Conservation (phyloP, 1,140 invertebrate genomes). For the Conus ventricosus region DNA sequence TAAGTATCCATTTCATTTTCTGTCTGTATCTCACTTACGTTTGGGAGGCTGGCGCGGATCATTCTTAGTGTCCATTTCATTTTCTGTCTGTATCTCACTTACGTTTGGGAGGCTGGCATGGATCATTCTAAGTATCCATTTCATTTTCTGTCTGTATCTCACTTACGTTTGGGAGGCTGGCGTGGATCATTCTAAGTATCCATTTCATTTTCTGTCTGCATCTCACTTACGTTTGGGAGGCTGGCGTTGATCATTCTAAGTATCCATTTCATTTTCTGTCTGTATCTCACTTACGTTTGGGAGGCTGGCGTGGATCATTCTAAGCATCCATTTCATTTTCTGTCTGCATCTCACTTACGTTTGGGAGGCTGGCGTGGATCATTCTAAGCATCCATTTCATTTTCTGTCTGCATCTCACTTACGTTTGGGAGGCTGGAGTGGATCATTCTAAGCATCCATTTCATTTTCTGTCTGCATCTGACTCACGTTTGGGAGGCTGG, state of each 20-base stretch:
- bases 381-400: background rate
- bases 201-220: background rate
- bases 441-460: background rate
- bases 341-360: constrained; percentile 75
- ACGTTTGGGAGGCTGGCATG: constrained; percentile 80
- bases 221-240: constrained; percentile 81
- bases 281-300: too few species aligned
- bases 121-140: background rate
- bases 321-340: background rate
- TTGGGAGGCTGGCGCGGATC: too few species aligned
- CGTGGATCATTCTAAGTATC: background rate
- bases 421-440: too few species aligned
- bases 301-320: too few species aligned
- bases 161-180: too few species aligned
- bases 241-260: constrained; percentile 37
- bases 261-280: background rate
- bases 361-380: constrained; percentile 78
- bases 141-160: too few species aligned
- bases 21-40: too few species aligned
- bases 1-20: too few species aligned
- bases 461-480: background rate
- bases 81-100: constrained; percentile 67
- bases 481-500: constrained; percentile 82
- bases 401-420: too few species aligned
- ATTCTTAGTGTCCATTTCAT: background rate